Base-by-base conservation (phyloP, 2,797 vertebrate species). In the Tragopan temminckii region DNA sequence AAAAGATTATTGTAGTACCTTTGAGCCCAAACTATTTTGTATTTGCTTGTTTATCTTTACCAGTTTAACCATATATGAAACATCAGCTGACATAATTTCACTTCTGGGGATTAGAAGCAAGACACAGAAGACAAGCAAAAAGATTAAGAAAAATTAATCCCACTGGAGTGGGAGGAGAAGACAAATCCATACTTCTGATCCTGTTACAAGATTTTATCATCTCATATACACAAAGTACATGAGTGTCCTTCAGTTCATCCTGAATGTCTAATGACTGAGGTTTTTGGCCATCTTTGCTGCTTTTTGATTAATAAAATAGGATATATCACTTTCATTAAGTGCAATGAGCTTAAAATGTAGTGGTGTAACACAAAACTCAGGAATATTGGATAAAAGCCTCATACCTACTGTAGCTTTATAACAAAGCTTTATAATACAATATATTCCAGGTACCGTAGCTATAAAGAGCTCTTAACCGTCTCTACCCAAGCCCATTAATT, bases 281-380 rank as follows among this genome's bases (percentile, higher is more conserved):
- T 79, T 85, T 89, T 90, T 85, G 38, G 33, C n/a, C 62, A 80
- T 90, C 68, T 95, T 91, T 95, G 45, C 78, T 80, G 80, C 55
- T 59, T 91, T 93, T 83, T 88, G 76, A 64, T 77, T 87, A 89
- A 85, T 94, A 91, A 96, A 94, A 93, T 61, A 74, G 71, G 43
- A 74, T 93, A 59, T 90, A 95, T 87, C 20, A 18, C 78, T 90
- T 90, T 19, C 63, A 92, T 89, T 93, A 95, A 90, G 76, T 81
- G 63, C 63, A 93, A 69, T 71, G 82, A 94, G 38, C 78, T 95
- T 97, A 89, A 95, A 92, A 94, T 55, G 20, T 74, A 92, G 79
- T 46, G 31, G 24, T 86, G 43, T 72, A 93, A 70, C 67, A 85
- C 19, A 66, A 88, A 92, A 90, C 58, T 85, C 62, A 12, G 50